Conservation (phyloP, 2,797 vertebrate genomes). For the Erpetoichthys calabaricus region DNA sequence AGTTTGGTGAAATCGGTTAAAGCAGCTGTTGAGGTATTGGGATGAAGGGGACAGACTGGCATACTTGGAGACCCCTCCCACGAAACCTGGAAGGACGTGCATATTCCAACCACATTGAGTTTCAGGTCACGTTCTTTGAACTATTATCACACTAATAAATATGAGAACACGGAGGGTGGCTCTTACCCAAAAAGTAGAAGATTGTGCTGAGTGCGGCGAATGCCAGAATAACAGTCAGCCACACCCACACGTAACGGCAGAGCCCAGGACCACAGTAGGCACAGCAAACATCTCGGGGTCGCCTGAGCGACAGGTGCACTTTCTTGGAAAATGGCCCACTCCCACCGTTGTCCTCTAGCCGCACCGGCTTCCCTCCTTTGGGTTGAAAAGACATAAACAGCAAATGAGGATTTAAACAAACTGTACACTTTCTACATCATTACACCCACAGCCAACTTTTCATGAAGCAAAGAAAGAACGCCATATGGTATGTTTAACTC, state of each 20-base stretch:
- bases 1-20: too few species aligned
- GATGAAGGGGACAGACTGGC: neutral
- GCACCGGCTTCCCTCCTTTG: too few species aligned
- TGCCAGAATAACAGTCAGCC: constrained; percentile 49
- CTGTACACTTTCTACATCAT: too few species aligned
- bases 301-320: constrained; percentile 5
- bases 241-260: constrained; percentile 42
- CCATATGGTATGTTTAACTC: too few species aligned
- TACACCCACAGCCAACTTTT: too few species aligned
- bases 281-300: constrained; percentile 33
- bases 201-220: constrained; percentile 56
- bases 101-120: neutral
- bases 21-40: neutral
- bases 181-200: constrained; percentile 50
- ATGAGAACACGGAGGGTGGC: neutral
- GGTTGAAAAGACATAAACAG: too few species aligned
- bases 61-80: neutral
- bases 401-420: too few species aligned
- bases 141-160: too few species aligned
- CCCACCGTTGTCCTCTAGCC: too few species aligned
- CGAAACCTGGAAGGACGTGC: accelerated
- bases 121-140: too few species aligned
- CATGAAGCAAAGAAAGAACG: too few species aligned
- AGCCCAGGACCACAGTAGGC: constrained; percentile 39
- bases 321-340: too few species aligned